Evolutionary conservation across 2,888 invertebrate genomes (phyloP), one percentile per base, ranked within the genome.

Genomic region (Eustalomyia histrio): DNA sequence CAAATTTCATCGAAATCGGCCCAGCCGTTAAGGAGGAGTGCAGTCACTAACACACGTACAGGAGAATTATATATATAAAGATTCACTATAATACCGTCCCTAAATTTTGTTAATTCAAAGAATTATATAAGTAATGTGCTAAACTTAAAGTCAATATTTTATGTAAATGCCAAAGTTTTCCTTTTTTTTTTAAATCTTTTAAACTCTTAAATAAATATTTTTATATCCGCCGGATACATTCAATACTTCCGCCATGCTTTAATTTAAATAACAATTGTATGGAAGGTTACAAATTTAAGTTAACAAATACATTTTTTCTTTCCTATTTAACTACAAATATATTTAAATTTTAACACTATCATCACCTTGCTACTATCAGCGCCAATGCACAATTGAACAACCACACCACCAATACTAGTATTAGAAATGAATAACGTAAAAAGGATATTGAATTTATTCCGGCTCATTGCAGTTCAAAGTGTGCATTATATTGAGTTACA

Each of bases 401-500:
- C 24, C 21, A 43, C 17, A 7, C 43, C 17, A 7, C 43, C 68
- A 35, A 17, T n/a, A 50, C 29, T 9, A 7, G 53, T 10, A 53
- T 12, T 17, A 53, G 47, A 67, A 71, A 78, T 75, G 67, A 76
- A 67, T 75, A 81, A 78, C 69, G 55, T 71, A 43, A 75, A 81
- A 81, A 65, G 78, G 82, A 82, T 80, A 83, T 83, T 81, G 72
- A 83, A 83, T 82, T 82, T 83, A 83, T 83, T 83, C 74, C 79
- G 79, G 69, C 78, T 83, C 80, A 81, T 80, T 82, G 80, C 83
- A 82, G 82, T 79, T 83, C 76, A 79, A 80, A 82, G 79, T 79
- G 71, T 76, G 80, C 82, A 82, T 82, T 82, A 80, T 75, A 80
- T 76, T 82, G 69, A 76, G 79, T 79, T 83, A 82, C 83, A 83